phyloP scores from a whole-genome alignment of 2,797 vertebrate species.

The Melanogrammus aeglefinus region DNA sequence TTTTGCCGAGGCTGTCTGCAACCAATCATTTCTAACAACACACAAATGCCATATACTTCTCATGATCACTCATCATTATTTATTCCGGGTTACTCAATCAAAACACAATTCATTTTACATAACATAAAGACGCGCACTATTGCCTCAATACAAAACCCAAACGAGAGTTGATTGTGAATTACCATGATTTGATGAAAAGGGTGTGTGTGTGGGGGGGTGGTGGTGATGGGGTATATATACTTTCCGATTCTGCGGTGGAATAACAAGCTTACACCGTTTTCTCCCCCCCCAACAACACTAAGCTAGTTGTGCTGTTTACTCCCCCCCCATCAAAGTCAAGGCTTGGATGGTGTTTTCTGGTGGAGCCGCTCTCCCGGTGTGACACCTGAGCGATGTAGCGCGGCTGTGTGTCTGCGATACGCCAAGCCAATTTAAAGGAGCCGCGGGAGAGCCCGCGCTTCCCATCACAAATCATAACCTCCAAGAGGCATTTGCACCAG shows the following conservation, averaged over 20 bases:
- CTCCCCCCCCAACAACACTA: slow-evolving; percentile 61
- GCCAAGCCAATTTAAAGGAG: slow-evolving; percentile 74
- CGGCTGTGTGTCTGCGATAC: slow-evolving; percentile 75
- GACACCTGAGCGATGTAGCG: slow-evolving; percentile 74
- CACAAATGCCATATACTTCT: slow-evolving; percentile 21
- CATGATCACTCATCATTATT: slow-evolving; percentile 27
- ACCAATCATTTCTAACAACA: slow-evolving; percentile 23
- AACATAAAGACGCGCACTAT: background rate
- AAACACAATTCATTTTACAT: slow-evolving; percentile 3
- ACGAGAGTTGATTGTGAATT: slow-evolving; percentile 1
- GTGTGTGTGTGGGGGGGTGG: background rate
- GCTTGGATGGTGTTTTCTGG: slow-evolving; percentile 70
- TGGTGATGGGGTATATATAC: background rate
- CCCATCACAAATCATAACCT: slow-evolving; percentile 71
- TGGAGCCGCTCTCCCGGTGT: slow-evolving; percentile 68
- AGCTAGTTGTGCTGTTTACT: slow-evolving; percentile 68
- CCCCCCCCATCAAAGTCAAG: slow-evolving; percentile 69
- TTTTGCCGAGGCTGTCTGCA: slow-evolving; percentile 42
- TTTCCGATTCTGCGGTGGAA: slow-evolving; percentile 42
- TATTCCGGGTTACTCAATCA: slow-evolving; percentile 9
- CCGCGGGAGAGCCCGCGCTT: slow-evolving; percentile 70
- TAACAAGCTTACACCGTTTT: slow-evolving; percentile 56
- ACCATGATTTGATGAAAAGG: background rate
- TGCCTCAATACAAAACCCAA: background rate
- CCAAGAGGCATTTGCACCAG: slow-evolving; percentile 26